A percentile compares a stretch with the other conserved stretches of the same genome.
Conservation (phyloP, 2,888 invertebrate species). For the Drosophila sordidapex region DNA sequence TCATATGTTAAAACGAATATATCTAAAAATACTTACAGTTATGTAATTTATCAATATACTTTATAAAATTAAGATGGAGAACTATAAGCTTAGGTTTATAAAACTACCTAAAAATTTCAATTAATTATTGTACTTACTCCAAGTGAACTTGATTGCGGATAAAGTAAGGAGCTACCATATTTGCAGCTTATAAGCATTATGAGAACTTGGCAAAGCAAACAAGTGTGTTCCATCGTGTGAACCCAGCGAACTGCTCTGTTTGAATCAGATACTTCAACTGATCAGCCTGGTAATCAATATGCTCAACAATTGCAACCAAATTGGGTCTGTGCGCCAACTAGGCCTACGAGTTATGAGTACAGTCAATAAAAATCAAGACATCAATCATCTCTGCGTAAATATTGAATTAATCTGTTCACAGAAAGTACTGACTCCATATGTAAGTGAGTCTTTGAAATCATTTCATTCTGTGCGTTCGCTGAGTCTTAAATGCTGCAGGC, state of each 20-base stretch:
- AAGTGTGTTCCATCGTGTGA: conserved; percentile 29
- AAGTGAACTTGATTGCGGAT: conserved; percentile 62
- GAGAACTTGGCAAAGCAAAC: conserved; percentile 1
- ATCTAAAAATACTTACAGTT: neutral
- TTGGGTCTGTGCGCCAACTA: conserved; percentile 51
- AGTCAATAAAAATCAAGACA: conserved; percentile 66
- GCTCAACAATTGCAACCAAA: conserved; percentile 30
- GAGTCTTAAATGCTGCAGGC: conserved; percentile 43
- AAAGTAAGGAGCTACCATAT: conserved; percentile 45
- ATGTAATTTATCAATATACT: neutral
- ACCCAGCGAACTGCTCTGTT: conserved; percentile 29
- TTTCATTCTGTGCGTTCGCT: conserved; percentile 19
- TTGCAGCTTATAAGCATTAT: conserved; percentile 11
- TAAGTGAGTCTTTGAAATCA: conserved; percentile 23
- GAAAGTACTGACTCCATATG: conserved; percentile 26
- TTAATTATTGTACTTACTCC: conserved; percentile 51
- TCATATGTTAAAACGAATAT: neutral
- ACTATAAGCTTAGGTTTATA: neutral
- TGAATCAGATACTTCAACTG: conserved; percentile 46
- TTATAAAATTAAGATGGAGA: neutral
- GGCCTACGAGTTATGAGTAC: conserved; percentile 17
- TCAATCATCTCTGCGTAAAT: conserved; percentile 60
- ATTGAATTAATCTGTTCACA: conserved; percentile 61
- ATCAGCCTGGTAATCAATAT: conserved; percentile 25
- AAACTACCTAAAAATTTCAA: neutral